Conservation (phyloP, 2,797 vertebrate genomes). For the Coregonus suidteri region DNA sequence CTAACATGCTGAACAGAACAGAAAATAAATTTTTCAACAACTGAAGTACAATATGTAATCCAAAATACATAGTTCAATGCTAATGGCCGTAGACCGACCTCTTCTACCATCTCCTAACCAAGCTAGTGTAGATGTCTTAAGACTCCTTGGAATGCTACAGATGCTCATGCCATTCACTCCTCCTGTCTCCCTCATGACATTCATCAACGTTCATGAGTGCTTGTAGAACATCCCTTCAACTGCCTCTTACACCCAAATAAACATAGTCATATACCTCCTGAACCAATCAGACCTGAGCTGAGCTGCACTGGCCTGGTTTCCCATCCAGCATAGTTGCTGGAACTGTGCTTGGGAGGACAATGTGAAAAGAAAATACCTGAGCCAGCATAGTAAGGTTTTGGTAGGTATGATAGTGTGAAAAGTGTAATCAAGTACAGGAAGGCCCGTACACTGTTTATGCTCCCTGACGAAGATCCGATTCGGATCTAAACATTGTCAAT, state of each 20-base stretch:
- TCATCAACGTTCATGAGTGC: constrained; percentile 9
- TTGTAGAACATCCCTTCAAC: neutral
- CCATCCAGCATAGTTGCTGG: neutral
- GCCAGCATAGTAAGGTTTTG: too few relatives aligned
- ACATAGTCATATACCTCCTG: neutral
- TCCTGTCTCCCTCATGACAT: too few relatives aligned
- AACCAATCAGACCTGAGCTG: neutral
- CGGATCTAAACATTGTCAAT: too few relatives aligned
- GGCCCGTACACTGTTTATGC: too few relatives aligned
- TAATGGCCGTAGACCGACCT: neutral
- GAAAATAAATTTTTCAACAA: neutral
- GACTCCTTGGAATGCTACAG: neutral
- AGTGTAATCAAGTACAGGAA: too few relatives aligned
- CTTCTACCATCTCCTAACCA: neutral
- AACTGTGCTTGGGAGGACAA: too few relatives aligned
- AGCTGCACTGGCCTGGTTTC: neutral
- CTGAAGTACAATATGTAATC: neutral
- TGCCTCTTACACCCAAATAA: neutral
- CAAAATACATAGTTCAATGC: neutral
- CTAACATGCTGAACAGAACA: neutral
- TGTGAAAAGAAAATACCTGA: too few relatives aligned
- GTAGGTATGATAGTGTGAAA: too few relatives aligned
- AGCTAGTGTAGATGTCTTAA: neutral
- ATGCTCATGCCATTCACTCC: neutral
- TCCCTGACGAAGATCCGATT: too few relatives aligned